Evolutionary conservation across 2,888 invertebrate species (phyloP), one percentile per base, ranked within the genome.

Genomic region (Mythimna impura): DNA sequence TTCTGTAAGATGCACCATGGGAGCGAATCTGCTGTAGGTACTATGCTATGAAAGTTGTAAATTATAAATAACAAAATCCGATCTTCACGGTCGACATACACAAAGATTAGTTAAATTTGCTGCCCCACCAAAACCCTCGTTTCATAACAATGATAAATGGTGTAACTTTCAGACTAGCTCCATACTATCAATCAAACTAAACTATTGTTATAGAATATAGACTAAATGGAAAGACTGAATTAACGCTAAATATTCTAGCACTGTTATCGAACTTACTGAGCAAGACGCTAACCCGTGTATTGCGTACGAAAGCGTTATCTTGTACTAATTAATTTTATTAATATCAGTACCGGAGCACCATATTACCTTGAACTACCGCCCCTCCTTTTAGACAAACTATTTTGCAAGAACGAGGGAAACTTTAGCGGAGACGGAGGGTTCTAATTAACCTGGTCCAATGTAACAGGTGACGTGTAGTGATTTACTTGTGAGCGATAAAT

Each of bases 261-360:
- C 63, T 55, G 81, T 73, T 57, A 77, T 36, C 50, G 17, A 79
- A 75, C 83, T 81, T 84, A 75, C 67, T 65, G 57, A 76, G 71
- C 78, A 78, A 70, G 67, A 75, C 68, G 57, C 55, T 69, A 73
- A 71, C 79, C 77, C 68, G 43, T 73, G 76, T 81, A 81, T 66
- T 85, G 78, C 80, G 77, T 78, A 74, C 70, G 85, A 73, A 86
- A 82, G 85, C 85, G 88, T 90, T 92, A 92, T 91, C 91, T 89
- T 73, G 80, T 82, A 88, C 87, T 92, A 93, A 93, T 92, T 92
- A 91, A 92, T 92, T 92, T 92, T 86, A 92, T 91, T 91, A 90
- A 87, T 88, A 89, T 88, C 87, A 81, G 62, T 72, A 83, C 71
- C 71, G 71, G 78, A 73, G 25, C 34, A 80, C 92, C 89, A 89